phyloP scores from a whole-genome alignment of 2,888 invertebrate species.

The Dioctria linearis region DNA sequence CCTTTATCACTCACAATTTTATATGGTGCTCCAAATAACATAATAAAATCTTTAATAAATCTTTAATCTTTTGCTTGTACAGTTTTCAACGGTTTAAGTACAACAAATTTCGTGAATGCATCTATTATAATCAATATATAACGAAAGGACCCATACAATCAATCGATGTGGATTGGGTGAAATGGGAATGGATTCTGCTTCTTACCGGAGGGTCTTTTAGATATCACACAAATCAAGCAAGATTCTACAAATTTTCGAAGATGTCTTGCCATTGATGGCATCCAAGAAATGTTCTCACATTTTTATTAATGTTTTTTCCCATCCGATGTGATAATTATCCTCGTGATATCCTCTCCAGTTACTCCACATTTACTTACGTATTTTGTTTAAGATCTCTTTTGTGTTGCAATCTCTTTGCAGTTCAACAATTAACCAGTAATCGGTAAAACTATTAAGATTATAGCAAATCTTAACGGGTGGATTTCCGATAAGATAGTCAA shows the following conservation, averaged over 20 bases:
- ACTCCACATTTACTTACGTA: neutral
- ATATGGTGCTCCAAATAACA: too few relatives aligned
- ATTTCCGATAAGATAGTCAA: slow-evolving; percentile 5
- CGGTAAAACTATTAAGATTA: neutral
- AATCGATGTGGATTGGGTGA: slow-evolving; percentile 14
- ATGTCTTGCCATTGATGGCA: too few relatives aligned
- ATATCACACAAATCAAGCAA: neutral
- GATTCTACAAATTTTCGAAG: too few relatives aligned
- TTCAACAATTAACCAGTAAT: slow-evolving; percentile 10
- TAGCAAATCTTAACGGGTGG: neutral
- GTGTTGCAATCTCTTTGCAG: neutral
- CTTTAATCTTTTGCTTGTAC: too few relatives aligned
- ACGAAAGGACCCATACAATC: neutral
- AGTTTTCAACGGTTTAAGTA: too few relatives aligned
- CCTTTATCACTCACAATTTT: too few relatives aligned
- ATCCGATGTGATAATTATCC: slow-evolving; percentile 25
- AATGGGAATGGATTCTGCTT: slow-evolving; percentile 60
- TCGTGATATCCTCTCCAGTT: too few relatives aligned
- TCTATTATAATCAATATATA: neutral
- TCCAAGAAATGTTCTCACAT: too few relatives aligned
- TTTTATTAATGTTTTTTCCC: slow-evolving; percentile 61
- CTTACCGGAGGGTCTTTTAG: slow-evolving; percentile 55
- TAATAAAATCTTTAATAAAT: too few relatives aligned
- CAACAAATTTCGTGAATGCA: too few relatives aligned
- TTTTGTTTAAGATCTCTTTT: neutral